Evolutionary conservation across 2,113 vertebrate species (phyloP), one percentile per base, ranked within the genome.

Genomic region (Hydropotes inermis): DNA sequence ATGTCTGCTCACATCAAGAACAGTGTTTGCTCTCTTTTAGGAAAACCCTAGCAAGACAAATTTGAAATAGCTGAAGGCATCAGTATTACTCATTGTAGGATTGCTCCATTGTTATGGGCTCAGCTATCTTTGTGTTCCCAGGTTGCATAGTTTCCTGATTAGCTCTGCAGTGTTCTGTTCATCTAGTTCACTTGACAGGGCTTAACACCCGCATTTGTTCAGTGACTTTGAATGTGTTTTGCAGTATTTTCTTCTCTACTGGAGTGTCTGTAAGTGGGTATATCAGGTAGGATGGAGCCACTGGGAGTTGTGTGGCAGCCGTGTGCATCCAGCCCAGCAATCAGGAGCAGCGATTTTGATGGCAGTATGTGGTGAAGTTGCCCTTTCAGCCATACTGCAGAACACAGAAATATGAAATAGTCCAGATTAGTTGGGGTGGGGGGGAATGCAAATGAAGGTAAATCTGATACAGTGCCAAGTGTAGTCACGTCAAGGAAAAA

Each of bases 221-320:
- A 27, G 97, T 95, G 97, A 92, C 94, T 96, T 98, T 96, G 96
- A 97, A 94, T 98, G 96, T 98, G 95, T 98, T 98, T 97, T 97
- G 91, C 94, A 98, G 97, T 97, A 95, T 97, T 97, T 97, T 96
- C 95, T 98, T 97, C 95, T 97, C 87, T 70, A 88, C 94, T 96
- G 78, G 94, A 89, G 96, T 94, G 89, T 94, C 60, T 92, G 86
- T 97, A 94, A 98, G 87, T 98, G 93, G 93, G 61, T 95, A 84
- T 91, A 94, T 96, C 93, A 94, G 94, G 95, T 97, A 70, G 91
- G 95, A 97, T 94, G 89, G 93, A 97, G 74, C 78, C 52, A 15
- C 89, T 81, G 93, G 91, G 97, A 97, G 61, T 89, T 36, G 27
- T 74, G 39, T 86, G 12, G 39, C 78, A 91, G 39, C 39, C 57